Evolutionary conservation across 2,113 vertebrate species (phyloP).

Genomic region (Coryphaenoides rupestris): DNA sequence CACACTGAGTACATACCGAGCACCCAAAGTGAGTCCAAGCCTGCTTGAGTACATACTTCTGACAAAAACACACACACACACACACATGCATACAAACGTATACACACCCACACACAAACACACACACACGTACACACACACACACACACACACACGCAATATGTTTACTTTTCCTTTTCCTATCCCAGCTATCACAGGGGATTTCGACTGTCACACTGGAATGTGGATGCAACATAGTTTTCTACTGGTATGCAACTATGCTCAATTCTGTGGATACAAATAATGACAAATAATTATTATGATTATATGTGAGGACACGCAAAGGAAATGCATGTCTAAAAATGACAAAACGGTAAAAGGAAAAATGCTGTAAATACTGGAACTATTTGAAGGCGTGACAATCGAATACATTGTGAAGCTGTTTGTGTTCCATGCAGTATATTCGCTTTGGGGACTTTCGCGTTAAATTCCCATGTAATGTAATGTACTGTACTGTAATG

Average conservation of each 20-base stretch:
- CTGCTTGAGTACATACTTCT: background rate
- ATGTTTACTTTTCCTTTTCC: slow-evolving; percentile 38
- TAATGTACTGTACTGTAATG: too few species aligned
- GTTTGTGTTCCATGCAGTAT: too few species aligned
- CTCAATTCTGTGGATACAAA: background rate
- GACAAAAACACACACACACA: slow-evolving; percentile 8
- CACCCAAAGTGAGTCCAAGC: slow-evolving; percentile 12
- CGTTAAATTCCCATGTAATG: too few species aligned
- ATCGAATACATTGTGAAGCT: too few species aligned
- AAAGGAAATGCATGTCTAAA: too few species aligned
- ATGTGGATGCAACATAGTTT: slow-evolving; percentile 1
- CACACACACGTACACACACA: background rate
- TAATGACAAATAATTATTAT: too few species aligned
- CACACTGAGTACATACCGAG: slow-evolving; percentile 59
- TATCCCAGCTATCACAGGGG: slow-evolving; percentile 20
- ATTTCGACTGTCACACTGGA: slow-evolving; percentile 13
- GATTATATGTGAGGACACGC: too few species aligned
- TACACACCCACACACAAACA: background rate
- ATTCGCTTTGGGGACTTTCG: too few species aligned
- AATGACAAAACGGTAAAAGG: too few species aligned
- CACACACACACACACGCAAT: background rate
- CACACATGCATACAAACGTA: background rate
- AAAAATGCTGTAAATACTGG: too few species aligned
- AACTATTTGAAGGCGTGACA: too few species aligned
- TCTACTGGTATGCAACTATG: slow-evolving; percentile 23